Percentiles rank a stretch among this genome's conserved stretches.
These are phyloP conservation scores for Odontophorus gujanensis DNA, from an alignment of 2,113 vertebrate species.

Conservation along the genomic window DNA sequence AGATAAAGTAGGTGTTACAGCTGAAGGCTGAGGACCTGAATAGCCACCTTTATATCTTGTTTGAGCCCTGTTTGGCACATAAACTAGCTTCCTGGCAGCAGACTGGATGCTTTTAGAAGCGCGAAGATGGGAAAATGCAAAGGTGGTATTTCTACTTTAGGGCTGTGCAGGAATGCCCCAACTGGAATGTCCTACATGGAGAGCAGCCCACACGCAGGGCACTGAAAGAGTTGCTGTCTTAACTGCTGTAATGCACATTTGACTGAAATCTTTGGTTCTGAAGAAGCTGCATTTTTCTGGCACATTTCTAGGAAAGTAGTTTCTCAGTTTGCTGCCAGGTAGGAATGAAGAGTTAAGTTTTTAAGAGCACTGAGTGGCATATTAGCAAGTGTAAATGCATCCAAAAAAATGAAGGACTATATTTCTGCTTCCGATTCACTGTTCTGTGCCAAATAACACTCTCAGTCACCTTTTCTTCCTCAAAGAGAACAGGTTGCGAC, in stretches of 20 bases:
- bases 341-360: constrained; percentile 17
- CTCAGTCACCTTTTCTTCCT: constrained; percentile 70
- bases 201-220: neutral
- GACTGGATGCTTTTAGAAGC: neutral
- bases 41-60: neutral
- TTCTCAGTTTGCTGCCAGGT: constrained; percentile 50
- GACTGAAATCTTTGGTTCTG: neutral
- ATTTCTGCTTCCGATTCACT: constrained; percentile 46
- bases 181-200: fast-evolving
- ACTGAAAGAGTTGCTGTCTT: neutral
- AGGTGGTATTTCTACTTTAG: neutral
- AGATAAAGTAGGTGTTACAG: neutral
- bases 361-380: constrained; percentile 52
- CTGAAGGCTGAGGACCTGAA: neutral
- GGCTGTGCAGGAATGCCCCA: neutral
- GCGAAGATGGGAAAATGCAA: neutral
- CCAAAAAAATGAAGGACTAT: constrained; percentile 58
- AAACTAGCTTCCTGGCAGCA: neutral
- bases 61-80: neutral
- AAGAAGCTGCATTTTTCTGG: constrained; percentile 29
- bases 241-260: neutral
- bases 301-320: neutral
- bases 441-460: constrained; percentile 56
- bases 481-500: constrained; percentile 63
- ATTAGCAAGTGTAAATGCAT: constrained; percentile 58